These are phyloP conservation scores for Macrotrachela quadricornifera DNA, from an alignment of 1,140 invertebrate species.

Conservation along the genomic window DNA sequence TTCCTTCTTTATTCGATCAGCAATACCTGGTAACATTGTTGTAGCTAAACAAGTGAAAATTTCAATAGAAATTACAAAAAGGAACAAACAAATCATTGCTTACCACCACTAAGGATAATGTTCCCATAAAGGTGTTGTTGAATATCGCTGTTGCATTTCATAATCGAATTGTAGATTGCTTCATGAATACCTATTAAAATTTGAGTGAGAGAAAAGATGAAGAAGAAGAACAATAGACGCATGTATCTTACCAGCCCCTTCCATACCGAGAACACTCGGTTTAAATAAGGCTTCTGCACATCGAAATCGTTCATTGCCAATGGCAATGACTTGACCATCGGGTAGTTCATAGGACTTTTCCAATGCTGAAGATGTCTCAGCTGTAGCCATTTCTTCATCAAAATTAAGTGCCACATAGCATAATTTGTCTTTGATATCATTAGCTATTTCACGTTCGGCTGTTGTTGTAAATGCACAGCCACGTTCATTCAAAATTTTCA, in stretches of 20 bases:
- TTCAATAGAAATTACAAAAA: no score
- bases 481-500: conserved; percentile 86
- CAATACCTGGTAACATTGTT: conserved; percentile 9
- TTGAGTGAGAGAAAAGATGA: background rate
- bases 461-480: conserved; percentile 87
- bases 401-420: conserved; percentile 75
- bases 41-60: no score
- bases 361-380: conserved; percentile 67
- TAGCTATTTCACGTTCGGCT: conserved; percentile 7
- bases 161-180: conserved; percentile 41
- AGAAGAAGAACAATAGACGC: background rate
- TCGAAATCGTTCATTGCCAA: conserved; percentile 80
- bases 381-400: conserved; percentile 80
- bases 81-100: no score
- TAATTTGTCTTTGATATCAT: conserved; percentile 48
- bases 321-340: conserved; percentile 79
- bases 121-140: conserved; percentile 37
- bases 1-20: conserved; percentile 18
- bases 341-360: conserved; percentile 69
- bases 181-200: conserved; percentile 11
- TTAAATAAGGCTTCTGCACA: conserved; percentile 86
- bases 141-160: conserved; percentile 83
- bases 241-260: conserved; percentile 19
- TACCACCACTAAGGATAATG: conserved; percentile 24
- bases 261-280: conserved; percentile 10